phyloP scores from a whole-genome alignment of 1,140 invertebrate genomes.

The Drosophila sproati region DNA sequence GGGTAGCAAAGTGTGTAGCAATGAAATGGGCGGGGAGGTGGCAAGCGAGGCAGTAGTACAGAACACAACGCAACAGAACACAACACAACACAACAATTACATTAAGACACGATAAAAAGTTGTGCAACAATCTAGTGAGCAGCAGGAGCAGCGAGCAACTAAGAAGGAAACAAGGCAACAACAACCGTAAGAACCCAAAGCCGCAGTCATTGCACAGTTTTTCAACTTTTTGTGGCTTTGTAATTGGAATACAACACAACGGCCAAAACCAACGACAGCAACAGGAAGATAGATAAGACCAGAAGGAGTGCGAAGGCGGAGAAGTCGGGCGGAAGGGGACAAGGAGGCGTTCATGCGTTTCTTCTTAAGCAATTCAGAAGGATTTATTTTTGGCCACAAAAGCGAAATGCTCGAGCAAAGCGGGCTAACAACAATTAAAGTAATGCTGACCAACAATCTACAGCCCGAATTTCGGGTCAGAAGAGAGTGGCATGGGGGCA shows the following conservation, averaged over 20 bases:
- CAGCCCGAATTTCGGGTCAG: conserved; percentile 27
- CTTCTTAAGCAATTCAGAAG: conserved; percentile 80
- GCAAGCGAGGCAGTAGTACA: neutral
- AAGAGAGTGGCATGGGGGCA: conserved; percentile 52
- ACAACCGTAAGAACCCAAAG: conserved; percentile 20
- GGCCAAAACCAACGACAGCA: conserved; percentile 63
- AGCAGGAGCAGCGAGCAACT: conserved; percentile 12
- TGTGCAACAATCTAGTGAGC: conserved; percentile 72
- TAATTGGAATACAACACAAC: conserved; percentile 76
- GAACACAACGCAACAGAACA: too few species aligned
- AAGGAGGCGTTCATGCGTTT: conserved; percentile 68
- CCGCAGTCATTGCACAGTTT: conserved; percentile 80
- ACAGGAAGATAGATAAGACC: conserved; percentile 67
- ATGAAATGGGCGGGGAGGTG: conserved; percentile 7
- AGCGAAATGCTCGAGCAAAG: conserved; percentile 72
- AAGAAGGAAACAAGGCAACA: conserved; percentile 18
- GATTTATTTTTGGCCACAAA: conserved; percentile 81
- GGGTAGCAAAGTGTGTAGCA: conserved; percentile 3
- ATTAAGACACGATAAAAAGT: conserved; percentile 83
- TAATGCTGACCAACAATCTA: conserved; percentile 78
- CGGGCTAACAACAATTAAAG: conserved; percentile 80
- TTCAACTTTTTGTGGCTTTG: conserved; percentile 83
- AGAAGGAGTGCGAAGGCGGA: neutral
- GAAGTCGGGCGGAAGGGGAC: neutral
- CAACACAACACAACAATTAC: conserved; percentile 75